Evolutionary conservation across 2,113 vertebrate species (phyloP), one percentile per base, ranked within the genome.

Genomic region (Notarius quadriscutis): DNA sequence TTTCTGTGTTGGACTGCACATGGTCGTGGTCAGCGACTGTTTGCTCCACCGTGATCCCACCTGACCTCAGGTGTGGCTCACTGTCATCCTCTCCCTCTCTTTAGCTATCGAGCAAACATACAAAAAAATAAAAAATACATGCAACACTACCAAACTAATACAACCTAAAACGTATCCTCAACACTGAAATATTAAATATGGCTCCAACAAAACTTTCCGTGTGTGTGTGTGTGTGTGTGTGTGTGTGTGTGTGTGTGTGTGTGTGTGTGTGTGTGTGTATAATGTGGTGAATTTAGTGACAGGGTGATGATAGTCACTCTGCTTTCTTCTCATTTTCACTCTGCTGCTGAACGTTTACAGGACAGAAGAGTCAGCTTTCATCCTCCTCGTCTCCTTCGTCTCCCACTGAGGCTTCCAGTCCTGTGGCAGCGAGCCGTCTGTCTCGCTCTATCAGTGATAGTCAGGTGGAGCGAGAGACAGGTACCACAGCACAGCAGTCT

Each of bases 391-490:
- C 51, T 55, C 72, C 30, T 41, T 77, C 22, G 0, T 27, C 96
- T 80, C 94, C 94, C 1, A 92, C 96, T 91, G 93, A 98, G 93
- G 90, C 95, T 92, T 96, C 97, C 92, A 98, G 97, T 96, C 96
- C 92, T 89, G 94, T 95, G 91, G 97, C 96, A 91, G 97, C 97
- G 92, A 95, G 96, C 93, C 97, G 95, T 92, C 95, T 98, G 95
- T 96, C 97, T 86, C 96, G 95, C 91, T 96, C 96, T 93, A 94
- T 90, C 95, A 97, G 94, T 93, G 96, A 96, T 93, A 94, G 97
- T 95, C 95, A 96, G 95, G 94, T 94, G 93, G 96, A 97, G 89
- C 91, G 93, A 92, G 96, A 96, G 88, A 92, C 93, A 99, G 97
- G 98, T 99, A 99, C 95, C 62, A 60, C 87, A 88, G 88, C 60